These are phyloP conservation scores for Mythimna pallens DNA, from an alignment of 2,888 invertebrate species.

Conservation along the genomic window DNA sequence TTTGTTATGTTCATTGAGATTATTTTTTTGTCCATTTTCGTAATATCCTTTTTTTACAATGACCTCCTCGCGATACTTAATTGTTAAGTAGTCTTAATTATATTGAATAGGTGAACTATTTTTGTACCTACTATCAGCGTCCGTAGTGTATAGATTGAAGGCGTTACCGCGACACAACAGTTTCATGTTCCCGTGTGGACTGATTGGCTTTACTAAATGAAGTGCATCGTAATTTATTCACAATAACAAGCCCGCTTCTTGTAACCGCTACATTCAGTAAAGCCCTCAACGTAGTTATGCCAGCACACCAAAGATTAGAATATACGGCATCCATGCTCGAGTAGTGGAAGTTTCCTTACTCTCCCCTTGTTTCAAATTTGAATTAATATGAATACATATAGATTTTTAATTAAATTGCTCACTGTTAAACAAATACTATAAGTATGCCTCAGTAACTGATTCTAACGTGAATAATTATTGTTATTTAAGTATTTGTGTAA, in stretches of 20 bases:
- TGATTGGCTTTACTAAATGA: constrained; percentile 75
- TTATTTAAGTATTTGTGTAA: constrained; percentile 75
- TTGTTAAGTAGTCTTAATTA: constrained; percentile 90
- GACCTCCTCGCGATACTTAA: constrained; percentile 88
- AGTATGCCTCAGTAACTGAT: constrained; percentile 80
- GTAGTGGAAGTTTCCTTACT: constrained; percentile 73
- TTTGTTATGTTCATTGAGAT: constrained; percentile 61
- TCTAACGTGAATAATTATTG: constrained; percentile 74
- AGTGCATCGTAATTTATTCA: constrained; percentile 63
- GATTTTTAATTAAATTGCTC: constrained; percentile 76
- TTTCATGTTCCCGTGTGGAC: constrained; percentile 78
- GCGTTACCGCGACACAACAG: constrained; percentile 85
- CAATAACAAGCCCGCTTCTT: constrained; percentile 61
- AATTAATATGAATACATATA: constrained; percentile 72
- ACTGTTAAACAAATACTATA: constrained; percentile 76
- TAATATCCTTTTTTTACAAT: constrained; percentile 63
- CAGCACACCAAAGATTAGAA: constrained; percentile 90
- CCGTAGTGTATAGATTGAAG: constrained; percentile 85
- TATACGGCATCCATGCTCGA: constrained; percentile 79
- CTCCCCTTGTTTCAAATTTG: constrained; percentile 71
- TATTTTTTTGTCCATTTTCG: constrained; percentile 66
- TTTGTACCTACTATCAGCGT: constrained; percentile 89
- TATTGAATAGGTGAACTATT: constrained; percentile 90
- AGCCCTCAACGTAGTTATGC: constrained; percentile 79
- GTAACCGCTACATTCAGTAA: constrained; percentile 68